A percentile compares a stretch with the other conserved stretches of the same genome.
phyloP scores from a whole-genome alignment of 1,140 invertebrate genomes.

The Drosophila sp. region DNA sequence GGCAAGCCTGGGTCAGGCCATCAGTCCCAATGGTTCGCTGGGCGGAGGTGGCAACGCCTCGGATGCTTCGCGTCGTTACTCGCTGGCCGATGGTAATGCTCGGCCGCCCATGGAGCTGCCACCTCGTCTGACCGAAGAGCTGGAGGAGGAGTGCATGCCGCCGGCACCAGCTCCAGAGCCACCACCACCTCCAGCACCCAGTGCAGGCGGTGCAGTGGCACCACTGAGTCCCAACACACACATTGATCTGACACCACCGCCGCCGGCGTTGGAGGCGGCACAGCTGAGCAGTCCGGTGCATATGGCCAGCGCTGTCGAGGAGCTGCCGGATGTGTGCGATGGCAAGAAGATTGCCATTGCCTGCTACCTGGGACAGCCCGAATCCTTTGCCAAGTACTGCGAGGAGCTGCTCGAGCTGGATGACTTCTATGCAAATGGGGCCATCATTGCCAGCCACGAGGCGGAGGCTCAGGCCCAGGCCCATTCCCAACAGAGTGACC shows the following conservation, averaged over 20 bases:
- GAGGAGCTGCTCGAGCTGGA: conserved; percentile 88
- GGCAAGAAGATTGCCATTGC: conserved; percentile 94
- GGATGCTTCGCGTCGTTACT: conserved; percentile 81
- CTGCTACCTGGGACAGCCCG: conserved; percentile 92
- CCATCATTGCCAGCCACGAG: conserved; percentile 70
- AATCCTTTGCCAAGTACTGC: conserved; percentile 90
- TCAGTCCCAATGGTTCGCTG: conserved; percentile 85
- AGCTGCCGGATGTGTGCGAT: conserved; percentile 91
- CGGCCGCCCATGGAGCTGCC: conserved; percentile 85
- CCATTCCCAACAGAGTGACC: conserved; percentile 85
- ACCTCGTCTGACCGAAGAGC: conserved; percentile 85
- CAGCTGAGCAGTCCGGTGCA: conserved; percentile 74
- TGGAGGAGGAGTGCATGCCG: conserved; percentile 85
- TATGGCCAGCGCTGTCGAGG: conserved; percentile 86
- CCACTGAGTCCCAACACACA: conserved; percentile 78
- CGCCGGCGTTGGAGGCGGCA: conserved; percentile 70
- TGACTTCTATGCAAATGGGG: conserved; percentile 79
- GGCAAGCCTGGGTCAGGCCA: conserved; percentile 89
- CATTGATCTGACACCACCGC: conserved; percentile 82
- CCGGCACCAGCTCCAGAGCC: conserved; percentile 84
- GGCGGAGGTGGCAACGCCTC: conserved; percentile 78
- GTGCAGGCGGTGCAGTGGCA: conserved; percentile 22
- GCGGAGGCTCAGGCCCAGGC: conserved; percentile 85
- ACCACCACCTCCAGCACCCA: conserved; percentile 73
- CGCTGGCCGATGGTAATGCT: conserved; percentile 82